Base-by-base conservation (phyloP, 2,113 vertebrate genomes). In the Electrona antarctica region DNA sequence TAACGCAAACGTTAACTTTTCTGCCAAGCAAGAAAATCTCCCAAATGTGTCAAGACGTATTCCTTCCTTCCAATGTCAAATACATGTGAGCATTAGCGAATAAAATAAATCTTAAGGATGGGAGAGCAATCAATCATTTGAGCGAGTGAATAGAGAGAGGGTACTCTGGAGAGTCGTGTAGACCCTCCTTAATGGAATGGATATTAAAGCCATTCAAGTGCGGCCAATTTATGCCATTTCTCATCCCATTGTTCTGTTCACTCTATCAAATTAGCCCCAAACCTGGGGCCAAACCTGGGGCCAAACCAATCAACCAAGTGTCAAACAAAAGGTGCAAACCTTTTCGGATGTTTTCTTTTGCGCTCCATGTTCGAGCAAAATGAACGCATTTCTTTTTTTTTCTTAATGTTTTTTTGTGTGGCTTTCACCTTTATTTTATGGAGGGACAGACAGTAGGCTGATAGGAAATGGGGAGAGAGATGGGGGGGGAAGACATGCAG, bases 131-230 rank as follows among this genome's bases (percentile, higher is more conserved):
- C 81, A 81, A 81, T 90, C 87, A 81, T 83, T 67, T 87, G 84
- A 87, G 57, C 76, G 73, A 87, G 83, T 68, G 61, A 72, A 85
- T 76, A 79, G 73, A 65, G 74, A 70, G 82, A 52, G 14, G 8
- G 57, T 67, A 68, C 80, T 82, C 78, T 75, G 68, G 80, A 88
- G 86, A 70, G 80, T 68, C 41, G 63, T 78, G 78, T 56, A 55
- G 81, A 67, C 73, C 60, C 59, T 75, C 51, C 62, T 77, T 87
- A 90, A 91, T 87, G 79, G 81, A 80, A 84, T 79, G 74, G 83
- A 80, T 85, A 90, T 91, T 87, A 91, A 90, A 88, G 77, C 77
- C 85, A 82, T 78, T 86, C 86, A 88, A 64, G 79, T 89, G 88
- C 86, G 73, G 86, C 80, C 85, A 90, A 88, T 88, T 84, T 90